Percentiles rank a stretch among this genome's conserved stretches.
These are phyloP conservation scores for Heteromyza rotundicornis DNA, from an alignment of 2,888 invertebrate genomes.

Conservation along the genomic window DNA sequence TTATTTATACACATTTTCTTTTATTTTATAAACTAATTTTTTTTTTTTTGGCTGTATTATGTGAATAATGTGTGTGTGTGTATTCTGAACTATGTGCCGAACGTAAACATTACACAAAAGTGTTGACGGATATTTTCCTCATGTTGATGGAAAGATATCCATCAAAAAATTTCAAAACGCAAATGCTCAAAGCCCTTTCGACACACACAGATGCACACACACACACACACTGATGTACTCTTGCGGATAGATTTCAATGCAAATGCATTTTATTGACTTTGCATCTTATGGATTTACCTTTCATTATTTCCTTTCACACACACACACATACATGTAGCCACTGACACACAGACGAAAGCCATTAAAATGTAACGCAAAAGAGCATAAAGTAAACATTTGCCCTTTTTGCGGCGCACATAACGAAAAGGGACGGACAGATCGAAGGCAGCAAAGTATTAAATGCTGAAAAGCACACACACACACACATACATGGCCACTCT, in stretches of 20 bases:
- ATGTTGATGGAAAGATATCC: conserved; percentile 30
- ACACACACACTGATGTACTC: not conserved
- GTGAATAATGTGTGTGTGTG: no score
- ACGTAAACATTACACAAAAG: conserved; percentile 53
- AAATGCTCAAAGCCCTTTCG: not conserved
- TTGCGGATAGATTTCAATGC: not conserved
- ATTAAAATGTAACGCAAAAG: no score
- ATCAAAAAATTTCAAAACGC: not conserved
- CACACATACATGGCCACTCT: not conserved
- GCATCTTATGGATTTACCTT: conserved; percentile 6
- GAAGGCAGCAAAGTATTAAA: no score
- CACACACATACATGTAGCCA: not conserved
- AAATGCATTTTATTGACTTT: conserved; percentile 7
- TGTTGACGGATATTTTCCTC: conserved; percentile 55
- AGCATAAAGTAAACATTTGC: no score
- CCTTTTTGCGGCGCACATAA: no score
- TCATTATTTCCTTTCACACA: not conserved
- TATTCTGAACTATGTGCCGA: not conserved
- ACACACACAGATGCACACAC: not conserved
- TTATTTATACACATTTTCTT: no score
- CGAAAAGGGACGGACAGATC: no score
- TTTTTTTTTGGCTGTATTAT: no score
- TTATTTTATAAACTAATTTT: no score
- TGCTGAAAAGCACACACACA: not conserved
- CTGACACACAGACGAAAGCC: no score